Evolutionary conservation across 2,113 vertebrate species (phyloP).

Genomic region (Heterocephalus glaber): DNA sequence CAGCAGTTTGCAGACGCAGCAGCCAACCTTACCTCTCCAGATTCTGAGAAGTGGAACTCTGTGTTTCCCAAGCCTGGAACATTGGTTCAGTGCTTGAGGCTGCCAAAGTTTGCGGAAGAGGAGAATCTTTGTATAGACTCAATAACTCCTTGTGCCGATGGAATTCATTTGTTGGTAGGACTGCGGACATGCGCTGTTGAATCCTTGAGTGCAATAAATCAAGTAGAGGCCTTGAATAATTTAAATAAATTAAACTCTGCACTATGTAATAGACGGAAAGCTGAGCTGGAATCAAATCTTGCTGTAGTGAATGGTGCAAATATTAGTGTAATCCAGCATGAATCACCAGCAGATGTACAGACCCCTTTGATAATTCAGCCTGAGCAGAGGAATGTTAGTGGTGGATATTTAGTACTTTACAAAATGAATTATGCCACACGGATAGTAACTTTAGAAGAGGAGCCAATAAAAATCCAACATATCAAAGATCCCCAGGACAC

Average conservation of each 20-base stretch:
- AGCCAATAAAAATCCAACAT: conserved; percentile 97
- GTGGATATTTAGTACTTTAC: conserved; percentile 97
- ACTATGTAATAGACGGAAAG: conserved; percentile 94
- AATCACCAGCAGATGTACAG: conserved; percentile 91
- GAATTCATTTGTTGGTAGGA: conserved; percentile 95
- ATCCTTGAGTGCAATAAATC: conserved; percentile 96
- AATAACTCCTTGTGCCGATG: conserved; percentile 97
- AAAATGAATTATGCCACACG: conserved; percentile 98
- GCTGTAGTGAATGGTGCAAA: conserved; percentile 92
- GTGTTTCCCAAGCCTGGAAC: conserved; percentile 95
- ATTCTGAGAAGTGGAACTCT: conserved; percentile 96
- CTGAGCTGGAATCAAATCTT: conserved; percentile 89
- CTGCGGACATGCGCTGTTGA: conserved; percentile 93
- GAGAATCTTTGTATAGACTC: conserved; percentile 97
- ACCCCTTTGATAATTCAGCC: conserved; percentile 95
- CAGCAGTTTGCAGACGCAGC: conserved; percentile 98
- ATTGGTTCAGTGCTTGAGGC: conserved; percentile 95
- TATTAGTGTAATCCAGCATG: conserved; percentile 89
- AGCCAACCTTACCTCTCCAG: conserved; percentile 90
- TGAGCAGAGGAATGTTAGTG: conserved; percentile 90
- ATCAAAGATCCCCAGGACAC: conserved; percentile 97
- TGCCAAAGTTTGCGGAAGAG: conserved; percentile 97
- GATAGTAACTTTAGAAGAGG: conserved; percentile 97
- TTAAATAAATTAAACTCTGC: conserved; percentile 99
- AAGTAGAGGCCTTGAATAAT: conserved; percentile 99